These are phyloP conservation scores for Polylopha cassiicola DNA, from an alignment of 2,888 invertebrate species.

Conservation along the genomic window DNA sequence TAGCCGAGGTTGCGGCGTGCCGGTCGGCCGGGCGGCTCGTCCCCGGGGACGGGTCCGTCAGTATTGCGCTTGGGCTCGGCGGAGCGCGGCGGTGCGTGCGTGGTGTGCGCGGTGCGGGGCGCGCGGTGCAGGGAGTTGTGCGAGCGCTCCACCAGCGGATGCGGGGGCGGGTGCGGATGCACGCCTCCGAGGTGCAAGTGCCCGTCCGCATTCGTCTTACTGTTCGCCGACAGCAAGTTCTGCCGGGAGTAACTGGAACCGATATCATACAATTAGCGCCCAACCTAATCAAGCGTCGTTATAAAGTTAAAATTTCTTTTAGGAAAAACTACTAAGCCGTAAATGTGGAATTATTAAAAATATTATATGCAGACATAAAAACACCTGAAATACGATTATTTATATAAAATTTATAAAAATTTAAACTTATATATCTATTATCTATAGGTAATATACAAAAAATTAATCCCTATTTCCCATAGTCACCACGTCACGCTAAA, in stretches of 20 bases:
- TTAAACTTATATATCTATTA: too few relatives aligned
- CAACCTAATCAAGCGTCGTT: not conserved
- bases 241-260: slow-evolving; percentile 90
- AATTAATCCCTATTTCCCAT: too few relatives aligned
- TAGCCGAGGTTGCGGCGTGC: slow-evolving; percentile 51
- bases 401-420: too few relatives aligned
- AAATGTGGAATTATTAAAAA: too few relatives aligned
- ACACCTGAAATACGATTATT: too few relatives aligned
- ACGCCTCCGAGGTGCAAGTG: slow-evolving; percentile 65
- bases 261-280: slow-evolving; percentile 7
- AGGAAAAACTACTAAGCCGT: too few relatives aligned
- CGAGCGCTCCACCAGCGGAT: slow-evolving; percentile 74
- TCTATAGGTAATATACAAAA: too few relatives aligned
- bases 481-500: too few relatives aligned
- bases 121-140: slow-evolving; percentile 71
- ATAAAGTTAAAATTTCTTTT: too few relatives aligned
- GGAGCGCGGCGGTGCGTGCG: slow-evolving; percentile 42
- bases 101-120: slow-evolving; percentile 45
- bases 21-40: slow-evolving; percentile 20
- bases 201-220: slow-evolving; percentile 83
- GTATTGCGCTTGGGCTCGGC: slow-evolving; percentile 60
- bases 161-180: slow-evolving; percentile 50
- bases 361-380: too few relatives aligned
- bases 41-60: slow-evolving; percentile 38
- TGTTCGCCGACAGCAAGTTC: slow-evolving; percentile 86